phyloP scores from a whole-genome alignment of 1,140 invertebrate species.

The Bemisia tabaci region DNA sequence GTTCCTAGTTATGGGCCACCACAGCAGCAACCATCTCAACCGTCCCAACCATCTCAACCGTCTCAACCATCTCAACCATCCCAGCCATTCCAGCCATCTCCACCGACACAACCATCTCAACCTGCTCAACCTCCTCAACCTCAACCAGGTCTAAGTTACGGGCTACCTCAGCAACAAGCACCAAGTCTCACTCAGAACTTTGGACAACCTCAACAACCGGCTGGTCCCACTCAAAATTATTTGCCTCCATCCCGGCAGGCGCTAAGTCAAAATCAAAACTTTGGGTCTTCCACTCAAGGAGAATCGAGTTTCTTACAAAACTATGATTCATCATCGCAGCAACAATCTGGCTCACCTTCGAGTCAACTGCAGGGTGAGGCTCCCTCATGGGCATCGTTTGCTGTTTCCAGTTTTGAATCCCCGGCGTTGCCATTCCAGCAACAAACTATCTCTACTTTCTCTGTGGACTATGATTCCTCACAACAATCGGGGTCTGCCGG shows the following conservation, averaged over 20 bases:
- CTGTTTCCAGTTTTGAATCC: too few species aligned
- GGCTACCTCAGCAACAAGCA: too few species aligned
- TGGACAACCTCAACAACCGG: background rate
- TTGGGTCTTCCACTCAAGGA: background rate
- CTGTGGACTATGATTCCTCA: too few species aligned
- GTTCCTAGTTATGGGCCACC: background rate
- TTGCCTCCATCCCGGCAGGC: background rate
- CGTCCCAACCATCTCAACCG: too few species aligned
- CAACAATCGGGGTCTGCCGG: too few species aligned
- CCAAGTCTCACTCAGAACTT: background rate
- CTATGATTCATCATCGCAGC: background rate
- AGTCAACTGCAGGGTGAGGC: too few species aligned
- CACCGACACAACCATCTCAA: background rate
- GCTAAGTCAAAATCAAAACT: background rate
- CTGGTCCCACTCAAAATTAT: background rate
- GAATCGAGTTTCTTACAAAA: too few species aligned
- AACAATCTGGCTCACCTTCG: background rate
- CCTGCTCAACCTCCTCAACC: background rate
- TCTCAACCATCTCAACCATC: background rate
- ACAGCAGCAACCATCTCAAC: background rate
- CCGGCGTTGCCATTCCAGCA: too few species aligned
- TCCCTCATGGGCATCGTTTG: too few species aligned
- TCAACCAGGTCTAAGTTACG: background rate
- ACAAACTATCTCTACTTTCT: too few species aligned
- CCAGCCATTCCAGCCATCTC: background rate